Base-by-base conservation (phyloP, 2,888 invertebrate genomes). In the Eupithecia tripunctaria region DNA sequence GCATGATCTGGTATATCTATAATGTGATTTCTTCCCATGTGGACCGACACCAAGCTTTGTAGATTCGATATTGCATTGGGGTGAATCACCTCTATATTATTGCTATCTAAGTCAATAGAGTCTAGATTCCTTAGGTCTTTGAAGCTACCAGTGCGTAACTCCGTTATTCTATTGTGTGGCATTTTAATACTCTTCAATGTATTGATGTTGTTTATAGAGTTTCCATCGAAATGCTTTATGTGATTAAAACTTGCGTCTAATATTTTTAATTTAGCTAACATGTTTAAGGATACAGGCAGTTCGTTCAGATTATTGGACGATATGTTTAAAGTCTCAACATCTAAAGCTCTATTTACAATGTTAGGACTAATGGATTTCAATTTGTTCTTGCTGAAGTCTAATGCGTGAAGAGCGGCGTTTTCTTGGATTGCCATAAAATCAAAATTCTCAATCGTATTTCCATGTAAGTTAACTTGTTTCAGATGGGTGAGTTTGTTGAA, bases 181-280 rank as follows among this genome's bases (percentile, higher is more conserved):
- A 98, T 91, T 79, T 96, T 96, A 51, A 98, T 95, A 84, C 96
- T 96, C 63, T 95, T 95, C 25, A 98, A 93, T 62, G 96, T 95
- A 51, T 96, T 95, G 84, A 98, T 94, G 77, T 96, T 96, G 76
- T 96, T 96, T 68, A 98, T 92, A 0, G 96, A 95, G 80, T 96
- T 96, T 0, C 96, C 95, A 70, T 96, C 95, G 71, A 98, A 95
- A 72, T 95, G 93, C 80, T 96, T 95, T 56, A 98, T 95, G 76
- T 96, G 95, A 89, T 98, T 98, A 85, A 96, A 96, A 84, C 97
- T 97, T 73, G 98, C 93, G 87, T 98, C 97, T 65, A 98, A 92
- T 71, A 96, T 92, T 86, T 96, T 96, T 25, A 98, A 91, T 78
- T 96, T 95, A 32, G 96, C 95, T 78, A 98, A 91, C 77, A 96